Evolutionary conservation across 2,888 invertebrate genomes (phyloP).

Genomic region (Tachina lurida): DNA sequence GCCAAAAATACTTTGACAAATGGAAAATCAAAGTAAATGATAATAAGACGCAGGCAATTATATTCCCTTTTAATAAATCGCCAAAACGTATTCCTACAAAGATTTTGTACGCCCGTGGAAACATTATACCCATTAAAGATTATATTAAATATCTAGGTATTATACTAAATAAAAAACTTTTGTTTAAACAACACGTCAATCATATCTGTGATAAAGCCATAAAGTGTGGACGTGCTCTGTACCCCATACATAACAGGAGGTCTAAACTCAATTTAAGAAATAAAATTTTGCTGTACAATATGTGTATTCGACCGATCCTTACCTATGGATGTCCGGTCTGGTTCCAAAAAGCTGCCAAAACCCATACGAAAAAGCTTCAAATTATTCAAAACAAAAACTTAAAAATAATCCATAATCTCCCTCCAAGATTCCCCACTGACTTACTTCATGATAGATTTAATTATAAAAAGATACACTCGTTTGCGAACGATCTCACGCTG

Average conservation of each 20-base stretch:
- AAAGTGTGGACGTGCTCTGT: too few species aligned
- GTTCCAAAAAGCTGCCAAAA: not conserved
- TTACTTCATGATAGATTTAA: not conserved
- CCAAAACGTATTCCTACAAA: slow-evolving; percentile 30
- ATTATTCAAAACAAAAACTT: not conserved
- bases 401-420: not conserved
- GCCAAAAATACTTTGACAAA: slow-evolving; percentile 6
- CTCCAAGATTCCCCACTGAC: not conserved
- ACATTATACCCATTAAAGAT: not conserved
- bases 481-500: not conserved
- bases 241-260: not conserved
- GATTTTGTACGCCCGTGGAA: not conserved
- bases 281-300: too few species aligned
- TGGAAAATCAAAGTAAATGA: slow-evolving; percentile 43
- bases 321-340: too few species aligned
- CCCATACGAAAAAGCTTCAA: not conserved
- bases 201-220: not conserved
- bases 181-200: not conserved
- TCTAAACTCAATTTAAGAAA: not conserved
- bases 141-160: not conserved
- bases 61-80: slow-evolving; percentile 37
- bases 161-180: not conserved
- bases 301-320: too few species aligned
- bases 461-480: not conserved
- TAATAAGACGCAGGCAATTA: slow-evolving; percentile 29